Evolutionary conservation across 2,113 vertebrate genomes (phyloP).

Genomic region (Plestiodon gilberti): DNA sequence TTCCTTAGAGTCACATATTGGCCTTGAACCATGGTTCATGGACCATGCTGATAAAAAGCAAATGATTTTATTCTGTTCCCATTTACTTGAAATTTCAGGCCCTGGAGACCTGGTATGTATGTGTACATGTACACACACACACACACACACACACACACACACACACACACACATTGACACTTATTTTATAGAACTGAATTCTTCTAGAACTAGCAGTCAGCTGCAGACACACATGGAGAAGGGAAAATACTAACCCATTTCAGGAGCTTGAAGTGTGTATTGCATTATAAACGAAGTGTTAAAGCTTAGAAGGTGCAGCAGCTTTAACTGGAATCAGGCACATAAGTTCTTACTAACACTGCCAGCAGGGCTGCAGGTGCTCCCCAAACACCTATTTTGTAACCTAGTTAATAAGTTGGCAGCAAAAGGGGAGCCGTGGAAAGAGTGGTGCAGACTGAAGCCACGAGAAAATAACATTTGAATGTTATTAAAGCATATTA

Average conservation of each 20-base stretch:
- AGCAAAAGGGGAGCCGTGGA: fast-evolving
- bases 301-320: conserved; percentile 7
- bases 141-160: conserved; percentile 43
- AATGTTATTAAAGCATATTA: too few relatives aligned
- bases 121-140: background rate
- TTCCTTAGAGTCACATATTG: conserved; percentile 61
- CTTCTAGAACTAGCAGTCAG: conserved; percentile 68
- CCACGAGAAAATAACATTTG: background rate
- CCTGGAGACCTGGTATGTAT: conserved; percentile 44
- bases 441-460: background rate
- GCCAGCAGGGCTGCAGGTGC: background rate
- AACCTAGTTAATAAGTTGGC: background rate
- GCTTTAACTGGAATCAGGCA: conserved; percentile 14
- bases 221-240: conserved; percentile 39
- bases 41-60: conserved; percentile 77
- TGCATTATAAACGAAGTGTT: conserved; percentile 14
- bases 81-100: conserved; percentile 69
- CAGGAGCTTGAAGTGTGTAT: conserved; percentile 23
- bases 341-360: background rate
- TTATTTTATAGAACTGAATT: conserved; percentile 60
- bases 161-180: conserved; percentile 67
- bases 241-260: conserved; percentile 44
- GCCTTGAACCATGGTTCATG: conserved; percentile 65
- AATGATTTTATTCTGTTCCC: conserved; percentile 71
- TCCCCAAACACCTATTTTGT: conserved; percentile 15